Conservation (phyloP, 2,113 vertebrate species). For the Clarias macrocephalus region DNA sequence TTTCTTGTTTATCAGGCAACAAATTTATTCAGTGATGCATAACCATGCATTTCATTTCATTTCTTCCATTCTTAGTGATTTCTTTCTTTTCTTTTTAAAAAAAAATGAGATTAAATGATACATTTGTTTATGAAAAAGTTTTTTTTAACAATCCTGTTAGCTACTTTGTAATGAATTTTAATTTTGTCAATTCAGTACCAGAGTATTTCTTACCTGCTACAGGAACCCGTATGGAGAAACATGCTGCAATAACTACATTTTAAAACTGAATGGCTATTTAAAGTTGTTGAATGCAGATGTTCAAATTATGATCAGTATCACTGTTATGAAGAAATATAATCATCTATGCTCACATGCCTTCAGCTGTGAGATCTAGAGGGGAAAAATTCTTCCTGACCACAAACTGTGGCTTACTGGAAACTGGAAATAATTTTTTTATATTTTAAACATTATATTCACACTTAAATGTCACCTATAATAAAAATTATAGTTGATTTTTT, state of each 20-base stretch:
- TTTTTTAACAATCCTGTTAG: background rate
- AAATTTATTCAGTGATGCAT: background rate
- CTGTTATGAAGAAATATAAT: background rate
- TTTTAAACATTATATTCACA: too few relatives aligned
- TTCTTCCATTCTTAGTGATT: background rate
- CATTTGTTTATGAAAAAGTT: background rate
- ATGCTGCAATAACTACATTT: background rate
- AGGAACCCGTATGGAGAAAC: background rate
- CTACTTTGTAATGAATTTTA: background rate
- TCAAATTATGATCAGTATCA: background rate
- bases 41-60: background rate
- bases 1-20: background rate
- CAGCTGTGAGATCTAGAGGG: background rate
- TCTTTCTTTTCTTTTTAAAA: too few relatives aligned
- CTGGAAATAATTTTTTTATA: too few relatives aligned
- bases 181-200: background rate
- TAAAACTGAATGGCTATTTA: background rate
- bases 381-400: background rate
- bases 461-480: background rate
- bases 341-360: background rate
- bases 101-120: background rate
- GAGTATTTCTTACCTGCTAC: background rate
- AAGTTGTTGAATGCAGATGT: background rate
- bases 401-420: too few relatives aligned
- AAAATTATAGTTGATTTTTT: background rate